phyloP scores from a whole-genome alignment of 2,113 vertebrate species.

The Cryptoleucopteryx plumbea region DNA sequence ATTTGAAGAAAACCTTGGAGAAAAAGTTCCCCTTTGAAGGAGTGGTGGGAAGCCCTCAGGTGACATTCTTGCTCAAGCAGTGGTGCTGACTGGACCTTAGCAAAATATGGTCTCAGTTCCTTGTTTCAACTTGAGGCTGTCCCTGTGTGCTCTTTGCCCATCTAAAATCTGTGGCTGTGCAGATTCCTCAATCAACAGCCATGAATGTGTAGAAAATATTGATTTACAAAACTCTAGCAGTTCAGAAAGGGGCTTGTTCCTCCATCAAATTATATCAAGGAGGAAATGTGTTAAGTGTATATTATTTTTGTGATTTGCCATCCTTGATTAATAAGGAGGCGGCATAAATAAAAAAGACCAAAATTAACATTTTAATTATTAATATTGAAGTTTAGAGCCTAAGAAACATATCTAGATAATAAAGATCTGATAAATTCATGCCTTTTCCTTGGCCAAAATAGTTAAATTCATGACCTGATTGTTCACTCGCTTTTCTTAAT shows the following conservation, averaged over 20 bases:
- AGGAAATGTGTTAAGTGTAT: background rate
- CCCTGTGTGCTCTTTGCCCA: rapidly evolving
- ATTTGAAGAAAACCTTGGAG: background rate
- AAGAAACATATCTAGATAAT: background rate
- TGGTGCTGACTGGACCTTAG: background rate
- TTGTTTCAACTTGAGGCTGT: background rate
- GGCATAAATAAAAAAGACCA: background rate
- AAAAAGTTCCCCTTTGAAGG: background rate
- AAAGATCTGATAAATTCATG: background rate
- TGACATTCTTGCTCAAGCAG: background rate
- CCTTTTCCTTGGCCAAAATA: background rate
- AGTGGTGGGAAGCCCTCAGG: background rate
- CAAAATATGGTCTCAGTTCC: background rate
- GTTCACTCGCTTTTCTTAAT: background rate
- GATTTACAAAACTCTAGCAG: background rate
- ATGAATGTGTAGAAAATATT: background rate
- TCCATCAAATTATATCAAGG: background rate
- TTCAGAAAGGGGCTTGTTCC: background rate
- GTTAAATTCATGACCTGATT: background rate
- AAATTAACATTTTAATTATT: background rate
- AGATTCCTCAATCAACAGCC: background rate
- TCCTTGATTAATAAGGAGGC: background rate
- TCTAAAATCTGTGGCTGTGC: background rate
- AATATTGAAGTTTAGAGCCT: background rate
- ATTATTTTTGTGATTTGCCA: background rate